Evolutionary conservation across 2,888 invertebrate species (phyloP).

Genomic region (Tethea ocularis): DNA sequence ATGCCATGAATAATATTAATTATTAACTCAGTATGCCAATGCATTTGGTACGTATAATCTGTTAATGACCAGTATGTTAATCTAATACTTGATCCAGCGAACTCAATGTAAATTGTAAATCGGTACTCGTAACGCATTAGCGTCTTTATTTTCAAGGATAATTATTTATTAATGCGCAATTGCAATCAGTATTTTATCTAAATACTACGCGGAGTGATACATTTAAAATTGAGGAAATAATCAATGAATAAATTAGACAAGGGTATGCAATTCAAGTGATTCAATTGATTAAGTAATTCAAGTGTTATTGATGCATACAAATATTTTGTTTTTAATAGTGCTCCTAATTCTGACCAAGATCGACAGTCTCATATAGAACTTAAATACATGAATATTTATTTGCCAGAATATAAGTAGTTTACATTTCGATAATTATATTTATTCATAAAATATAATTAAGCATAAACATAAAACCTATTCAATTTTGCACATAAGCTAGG

Average conservation of each 20-base stretch:
- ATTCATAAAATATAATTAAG: too few relatives aligned
- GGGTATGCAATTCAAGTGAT: too few relatives aligned
- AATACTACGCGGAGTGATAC: background rate
- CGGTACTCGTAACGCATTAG: slow-evolving; percentile 27
- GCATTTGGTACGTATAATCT: slow-evolving; percentile 9
- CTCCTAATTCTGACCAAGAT: too few relatives aligned
- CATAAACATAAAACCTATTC: background rate
- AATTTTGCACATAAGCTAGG: background rate
- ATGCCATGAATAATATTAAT: slow-evolving; percentile 7
- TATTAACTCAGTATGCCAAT: too few relatives aligned
- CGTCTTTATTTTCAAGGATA: slow-evolving; percentile 43
- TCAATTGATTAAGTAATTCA: too few relatives aligned
- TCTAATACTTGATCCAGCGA: slow-evolving; percentile 27
- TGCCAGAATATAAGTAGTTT: too few relatives aligned
- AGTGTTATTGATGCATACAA: too few relatives aligned
- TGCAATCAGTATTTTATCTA: background rate
- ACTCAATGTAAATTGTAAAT: slow-evolving; percentile 33
- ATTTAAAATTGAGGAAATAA: background rate
- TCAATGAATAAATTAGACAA: too few relatives aligned
- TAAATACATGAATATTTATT: too few relatives aligned
- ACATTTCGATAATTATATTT: too few relatives aligned
- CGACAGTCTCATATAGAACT: too few relatives aligned
- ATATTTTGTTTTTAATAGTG: too few relatives aligned
- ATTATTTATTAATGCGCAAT: slow-evolving; percentile 24
- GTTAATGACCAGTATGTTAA: slow-evolving; percentile 36